A percentile compares a stretch with the other conserved stretches of the same genome.
phyloP scores from a whole-genome alignment of 1,140 invertebrate genomes.

The Drosophila simulans region DNA sequence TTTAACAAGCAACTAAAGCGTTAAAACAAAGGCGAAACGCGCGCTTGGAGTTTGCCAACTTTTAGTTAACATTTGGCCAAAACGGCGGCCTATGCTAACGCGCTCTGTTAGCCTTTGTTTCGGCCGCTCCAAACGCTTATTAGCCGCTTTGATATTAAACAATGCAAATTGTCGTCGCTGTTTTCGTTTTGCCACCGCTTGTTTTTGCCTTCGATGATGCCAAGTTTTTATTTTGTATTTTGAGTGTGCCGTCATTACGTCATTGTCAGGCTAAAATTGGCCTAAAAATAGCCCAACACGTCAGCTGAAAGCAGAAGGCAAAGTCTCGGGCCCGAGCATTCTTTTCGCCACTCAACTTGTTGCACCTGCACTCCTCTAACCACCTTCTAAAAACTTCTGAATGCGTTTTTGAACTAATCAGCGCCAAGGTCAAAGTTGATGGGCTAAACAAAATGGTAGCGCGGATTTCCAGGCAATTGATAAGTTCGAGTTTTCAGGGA shows the following conservation, averaged over 20 bases:
- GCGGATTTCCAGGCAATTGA: conserved; percentile 15
- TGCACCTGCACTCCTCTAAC: conserved; percentile 5
- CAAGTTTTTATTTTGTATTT: conserved; percentile 41
- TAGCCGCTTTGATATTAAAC: conserved; percentile 73
- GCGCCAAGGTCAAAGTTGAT: conserved; percentile 48
- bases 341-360: conserved; percentile 42
- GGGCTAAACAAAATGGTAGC: not conserved
- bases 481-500: not conserved
- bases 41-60: conserved; percentile 10
- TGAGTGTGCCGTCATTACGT: conserved; percentile 65
- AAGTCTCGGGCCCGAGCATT: conserved; percentile 43
- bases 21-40: conserved; percentile 36
- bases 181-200: conserved; percentile 20
- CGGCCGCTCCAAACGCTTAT: conserved; percentile 14
- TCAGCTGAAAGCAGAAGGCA: conserved; percentile 61
- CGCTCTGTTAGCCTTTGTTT: conserved; percentile 1
- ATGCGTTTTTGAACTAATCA: conserved; percentile 59
- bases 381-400: too few relatives aligned
- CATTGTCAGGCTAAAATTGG: conserved; percentile 74
- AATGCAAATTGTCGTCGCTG: conserved; percentile 64
- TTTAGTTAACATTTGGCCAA: conserved; percentile 5
- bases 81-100: conserved; percentile 12
- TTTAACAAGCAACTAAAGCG: conserved; percentile 53
- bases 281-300: conserved; percentile 81
- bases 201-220: conserved; percentile 45